These are phyloP conservation scores for Pseudopodoces humilis DNA, from an alignment of 2,113 vertebrate species.

Conservation along the genomic window DNA sequence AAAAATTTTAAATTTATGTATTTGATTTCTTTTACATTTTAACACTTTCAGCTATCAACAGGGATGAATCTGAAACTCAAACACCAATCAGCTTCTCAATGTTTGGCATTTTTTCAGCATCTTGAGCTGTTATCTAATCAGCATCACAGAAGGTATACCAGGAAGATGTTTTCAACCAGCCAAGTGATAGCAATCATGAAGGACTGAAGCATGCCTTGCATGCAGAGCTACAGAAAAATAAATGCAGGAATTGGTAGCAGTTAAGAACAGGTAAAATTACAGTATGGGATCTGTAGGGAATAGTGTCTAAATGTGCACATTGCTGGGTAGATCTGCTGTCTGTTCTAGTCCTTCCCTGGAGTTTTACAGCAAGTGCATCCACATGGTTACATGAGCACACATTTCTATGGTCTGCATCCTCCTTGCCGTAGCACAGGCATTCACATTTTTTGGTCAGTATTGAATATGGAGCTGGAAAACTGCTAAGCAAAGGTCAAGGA, in stretches of 20 bases:
- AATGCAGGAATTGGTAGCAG: not conserved
- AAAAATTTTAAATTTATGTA: not conserved
- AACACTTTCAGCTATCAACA: not conserved
- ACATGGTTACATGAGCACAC: not conserved
- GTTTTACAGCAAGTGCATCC: conserved; percentile 7
- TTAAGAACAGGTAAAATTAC: conserved; percentile 34
- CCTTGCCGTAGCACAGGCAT: not conserved
- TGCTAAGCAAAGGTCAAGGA: not conserved
- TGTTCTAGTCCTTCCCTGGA: not conserved
- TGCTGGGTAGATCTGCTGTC: not conserved
- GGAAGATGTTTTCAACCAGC: conserved; percentile 12
- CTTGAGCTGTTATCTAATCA: not conserved
- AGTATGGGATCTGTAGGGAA: not conserved
- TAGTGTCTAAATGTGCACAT: not conserved
- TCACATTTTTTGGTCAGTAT: not conserved
- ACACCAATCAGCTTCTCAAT: not conserved
- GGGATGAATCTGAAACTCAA: not conserved
- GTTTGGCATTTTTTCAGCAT: not conserved
- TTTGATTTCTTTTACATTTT: not conserved
- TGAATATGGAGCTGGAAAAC: not conserved
- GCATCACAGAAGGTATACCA: not conserved
- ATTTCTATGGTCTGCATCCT: not conserved
- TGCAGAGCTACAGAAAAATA: not conserved
- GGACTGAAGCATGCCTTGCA: not conserved
- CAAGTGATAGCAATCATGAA: not conserved